These are phyloP conservation scores for Spilosoma lubricipeda DNA, from an alignment of 2,888 invertebrate genomes.

Conservation along the genomic window DNA sequence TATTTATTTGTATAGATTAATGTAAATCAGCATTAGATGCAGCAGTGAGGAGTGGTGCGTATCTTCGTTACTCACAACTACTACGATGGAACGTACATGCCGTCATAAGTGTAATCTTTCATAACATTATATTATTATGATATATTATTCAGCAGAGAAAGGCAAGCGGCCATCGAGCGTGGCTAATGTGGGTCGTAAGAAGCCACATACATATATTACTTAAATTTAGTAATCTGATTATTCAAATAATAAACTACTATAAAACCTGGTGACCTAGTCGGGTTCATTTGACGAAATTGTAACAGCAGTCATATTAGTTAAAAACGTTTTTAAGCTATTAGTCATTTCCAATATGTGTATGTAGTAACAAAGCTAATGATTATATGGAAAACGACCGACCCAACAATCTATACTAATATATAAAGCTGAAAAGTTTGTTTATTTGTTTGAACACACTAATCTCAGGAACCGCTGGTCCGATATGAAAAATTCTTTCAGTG, in stretches of 20 bases:
- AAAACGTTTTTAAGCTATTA: neutral
- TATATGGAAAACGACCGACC: neutral
- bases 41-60: conserved; percentile 39
- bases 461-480: too few species aligned
- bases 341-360: neutral
- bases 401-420: too few species aligned
- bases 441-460: too few species aligned
- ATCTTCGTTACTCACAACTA: conserved; percentile 34
- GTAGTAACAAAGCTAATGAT: neutral
- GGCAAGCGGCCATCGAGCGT: neutral
- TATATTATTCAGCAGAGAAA: neutral
- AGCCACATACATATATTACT: neutral
- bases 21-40: conserved; percentile 39
- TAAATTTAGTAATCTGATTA: neutral
- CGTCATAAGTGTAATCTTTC: conserved; percentile 18
- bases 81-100: conserved; percentile 10
- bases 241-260: neutral
- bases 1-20: too few species aligned
- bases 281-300: neutral
- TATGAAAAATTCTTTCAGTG: too few species aligned
- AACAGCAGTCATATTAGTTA: neutral
- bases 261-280: neutral
- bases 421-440: too few species aligned
- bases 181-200: conserved; percentile 1
- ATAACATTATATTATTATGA: conserved; percentile 7